Conservation (phyloP, 1,140 invertebrate genomes). For the Neodiprion lecontei region DNA sequence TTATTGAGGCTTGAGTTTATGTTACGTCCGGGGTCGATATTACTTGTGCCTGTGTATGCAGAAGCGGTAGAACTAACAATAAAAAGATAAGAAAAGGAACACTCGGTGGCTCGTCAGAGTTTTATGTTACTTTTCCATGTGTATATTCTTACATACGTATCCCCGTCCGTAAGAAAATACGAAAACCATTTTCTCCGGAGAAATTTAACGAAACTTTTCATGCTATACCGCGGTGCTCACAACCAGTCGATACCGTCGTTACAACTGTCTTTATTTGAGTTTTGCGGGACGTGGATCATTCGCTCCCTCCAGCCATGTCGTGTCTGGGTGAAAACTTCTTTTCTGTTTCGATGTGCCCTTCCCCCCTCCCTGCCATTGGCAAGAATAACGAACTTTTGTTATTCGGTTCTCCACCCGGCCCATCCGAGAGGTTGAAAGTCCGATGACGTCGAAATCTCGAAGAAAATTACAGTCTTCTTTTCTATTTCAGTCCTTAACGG, state of each 20-base stretch:
- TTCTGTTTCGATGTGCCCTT: neutral
- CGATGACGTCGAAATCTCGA: neutral
- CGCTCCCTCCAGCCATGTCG: neutral
- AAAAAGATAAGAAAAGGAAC: no score
- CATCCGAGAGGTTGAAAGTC: neutral
- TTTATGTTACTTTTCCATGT: no score
- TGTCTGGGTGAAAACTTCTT: neutral
- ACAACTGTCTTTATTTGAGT: slow-evolving; percentile 2
- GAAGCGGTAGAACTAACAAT: no score
- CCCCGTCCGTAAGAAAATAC: neutral
- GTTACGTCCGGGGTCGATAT: no score
- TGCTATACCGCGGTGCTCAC: neutral
- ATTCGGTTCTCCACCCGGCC: no score
- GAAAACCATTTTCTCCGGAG: neutral
- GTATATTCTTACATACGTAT: no score
- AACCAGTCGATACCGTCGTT: neutral
- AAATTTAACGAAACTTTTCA: neutral
- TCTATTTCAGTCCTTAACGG: neutral
- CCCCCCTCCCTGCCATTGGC: neutral
- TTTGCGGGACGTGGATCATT: neutral
- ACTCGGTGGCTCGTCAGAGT: no score
- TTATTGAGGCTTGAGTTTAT: no score
- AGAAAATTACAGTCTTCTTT: neutral
- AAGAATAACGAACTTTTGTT: neutral
- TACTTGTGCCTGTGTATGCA: no score